Evolutionary conservation across 2,888 invertebrate species (phyloP).

Genomic region (Torymus tubicola): DNA sequence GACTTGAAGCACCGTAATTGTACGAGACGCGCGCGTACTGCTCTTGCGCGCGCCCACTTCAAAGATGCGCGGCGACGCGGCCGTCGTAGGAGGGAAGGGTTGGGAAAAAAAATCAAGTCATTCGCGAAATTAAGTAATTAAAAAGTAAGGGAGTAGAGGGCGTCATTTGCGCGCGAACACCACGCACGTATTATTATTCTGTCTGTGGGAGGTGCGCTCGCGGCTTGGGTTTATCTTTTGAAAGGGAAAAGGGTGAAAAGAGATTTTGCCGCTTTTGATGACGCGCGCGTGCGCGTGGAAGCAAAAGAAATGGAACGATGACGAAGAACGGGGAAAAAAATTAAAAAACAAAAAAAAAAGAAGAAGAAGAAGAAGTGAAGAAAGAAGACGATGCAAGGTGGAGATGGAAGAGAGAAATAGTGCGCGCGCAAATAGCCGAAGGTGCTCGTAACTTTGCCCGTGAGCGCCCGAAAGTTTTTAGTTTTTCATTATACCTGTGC

Average conservation of each 20-base stretch:
- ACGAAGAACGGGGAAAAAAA: not conserved
- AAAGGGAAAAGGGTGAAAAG: not conserved
- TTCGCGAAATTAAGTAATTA: conserved; percentile 47
- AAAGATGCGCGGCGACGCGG: not conserved
- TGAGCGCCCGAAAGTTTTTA: conserved; percentile 3
- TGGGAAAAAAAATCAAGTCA: conserved; percentile 11
- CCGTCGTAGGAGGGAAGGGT: not conserved
- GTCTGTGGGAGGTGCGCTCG: not conserved
- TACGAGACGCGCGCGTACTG: not conserved
- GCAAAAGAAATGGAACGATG: not conserved
- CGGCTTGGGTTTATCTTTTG: conserved; percentile 17
- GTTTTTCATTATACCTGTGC: conserved; percentile 16
- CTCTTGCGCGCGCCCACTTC: not conserved
- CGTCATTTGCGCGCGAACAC: not conserved
- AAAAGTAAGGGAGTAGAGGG: conserved; percentile 12
- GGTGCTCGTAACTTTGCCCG: conserved; percentile 25
- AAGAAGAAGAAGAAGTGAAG: not conserved
- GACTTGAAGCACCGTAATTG: conserved; percentile 31
- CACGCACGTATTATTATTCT: conserved; percentile 4
- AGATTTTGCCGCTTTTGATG: conserved; percentile 25
- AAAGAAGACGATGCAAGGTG: not conserved
- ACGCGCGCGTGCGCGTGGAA: not conserved
- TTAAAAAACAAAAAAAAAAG: no score
- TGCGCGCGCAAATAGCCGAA: conserved; percentile 18
- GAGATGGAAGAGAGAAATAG: not conserved